These are phyloP conservation scores for Podotricha telesiphe DNA, from an alignment of 2,888 invertebrate species.

Conservation along the genomic window DNA sequence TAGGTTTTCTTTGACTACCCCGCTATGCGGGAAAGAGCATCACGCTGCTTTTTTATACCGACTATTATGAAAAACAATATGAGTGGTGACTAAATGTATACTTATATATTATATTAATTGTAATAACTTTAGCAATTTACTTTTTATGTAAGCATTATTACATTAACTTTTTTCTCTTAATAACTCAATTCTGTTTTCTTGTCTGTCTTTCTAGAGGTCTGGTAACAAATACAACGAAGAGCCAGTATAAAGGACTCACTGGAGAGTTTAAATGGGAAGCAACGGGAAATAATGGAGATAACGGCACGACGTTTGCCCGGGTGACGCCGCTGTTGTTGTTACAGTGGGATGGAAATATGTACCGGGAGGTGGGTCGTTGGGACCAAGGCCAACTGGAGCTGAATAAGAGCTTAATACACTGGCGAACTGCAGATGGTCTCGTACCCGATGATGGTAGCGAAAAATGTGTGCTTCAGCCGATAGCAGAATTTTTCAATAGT, in stretches of 20 bases:
- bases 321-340: conserved; percentile 70
- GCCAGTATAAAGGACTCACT: conserved; percentile 60
- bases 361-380: conserved; percentile 87
- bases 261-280: conserved; percentile 62
- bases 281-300: conserved; percentile 39
- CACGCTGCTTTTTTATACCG: no score
- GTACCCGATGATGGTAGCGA: conserved; percentile 88
- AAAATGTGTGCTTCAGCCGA: conserved; percentile 86
- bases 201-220: conserved; percentile 56
- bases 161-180: neutral
- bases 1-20: no score
- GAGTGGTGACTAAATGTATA: no score
- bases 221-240: conserved; percentile 48
- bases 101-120: no score
- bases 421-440: conserved; percentile 85
- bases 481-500: conserved; percentile 87
- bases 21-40: no score
- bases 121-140: no score
- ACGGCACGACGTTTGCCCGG: conserved; percentile 46
- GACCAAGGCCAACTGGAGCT: conserved; percentile 91
- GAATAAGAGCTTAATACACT: conserved; percentile 85
- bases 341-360: conserved; percentile 80
- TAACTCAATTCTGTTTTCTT: conserved; percentile 11
- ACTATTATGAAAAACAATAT: no score
- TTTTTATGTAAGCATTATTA: neutral